Base-by-base conservation (phyloP, 2,797 vertebrate species). In the Peromyscus aztecus region DNA sequence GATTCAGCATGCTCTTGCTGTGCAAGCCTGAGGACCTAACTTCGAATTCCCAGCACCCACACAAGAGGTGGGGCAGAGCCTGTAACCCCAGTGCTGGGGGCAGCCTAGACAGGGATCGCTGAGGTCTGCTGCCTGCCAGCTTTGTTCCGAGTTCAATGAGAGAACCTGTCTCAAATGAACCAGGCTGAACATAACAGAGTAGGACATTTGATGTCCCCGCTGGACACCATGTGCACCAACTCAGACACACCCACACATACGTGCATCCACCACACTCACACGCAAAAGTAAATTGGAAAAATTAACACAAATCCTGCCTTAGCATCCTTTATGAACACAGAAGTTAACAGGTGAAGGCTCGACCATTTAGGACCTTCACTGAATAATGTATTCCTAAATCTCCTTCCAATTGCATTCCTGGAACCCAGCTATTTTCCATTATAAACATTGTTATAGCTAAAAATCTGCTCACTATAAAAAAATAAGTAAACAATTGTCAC, bases 341-440 rank as follows among this genome's bases (percentile, higher is more conserved):
- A 89, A 40, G 55, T 43, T 63, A 78, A 59, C 4, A 88, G 16
- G 49, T 37, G 12, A 73, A 78, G 16, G 55, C 11, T 80, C 65
- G 80, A 67, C 27, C 34, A 69, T 37, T 77, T 83, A 55, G 11
- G 21, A 65, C 89, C 55, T 57, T 94, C 52, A 85, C 3, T 80
- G 77, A 67, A 96, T 96, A 23, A 19, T 69, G 21, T 81, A 67
- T 80, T 13, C 21, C 61, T 75, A 61, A 88, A 31, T 91, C 83
- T 90, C 78, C 63, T 85, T 80, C 46, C 37, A 61, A 43, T 52
- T 7, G 19, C 40, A 85, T 52, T 94, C 49, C 46, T 52, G 23
- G 43, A 40, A 52, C 12, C 24, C 77, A 65, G 24, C 29, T 81
- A 90, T 87, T 96, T 85, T 85, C n/a, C 95, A 91, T 84, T 63